Evolutionary conservation across 1,140 invertebrate species (phyloP), one percentile per base, ranked within the genome.

Genomic region (Ceratosolen solmsi): DNA sequence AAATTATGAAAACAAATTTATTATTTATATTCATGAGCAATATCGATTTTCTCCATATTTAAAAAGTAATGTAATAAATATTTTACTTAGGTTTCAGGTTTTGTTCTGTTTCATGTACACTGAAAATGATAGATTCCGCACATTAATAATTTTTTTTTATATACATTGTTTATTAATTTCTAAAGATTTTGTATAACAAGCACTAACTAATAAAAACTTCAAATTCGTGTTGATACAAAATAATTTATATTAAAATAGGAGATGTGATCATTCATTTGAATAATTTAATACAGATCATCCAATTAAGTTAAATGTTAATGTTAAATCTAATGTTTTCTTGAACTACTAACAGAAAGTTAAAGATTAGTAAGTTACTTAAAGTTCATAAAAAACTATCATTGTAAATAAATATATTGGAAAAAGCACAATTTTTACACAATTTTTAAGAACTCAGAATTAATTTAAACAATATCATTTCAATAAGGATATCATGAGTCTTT

Each of bases 241-340:
- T 30, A 72, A 60, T 73, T 56, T 79, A 71, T 71, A 56, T 65
- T 78, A 46, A 68, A 51, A 77, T 20, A 22, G n/a, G 41, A 22
- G 54, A 75, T 33, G 27, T 13, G 56, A 46, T 36, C 56, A 36
- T 60, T 36, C 56, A 79, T 71, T 33, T 41, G 20, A 22, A 75
- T 58, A 41, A 75, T 75, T 60, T 38, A 60, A n/a, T 75, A 68
- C 20, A 33, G 63, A 8, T 2, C 36, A n/a, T 36, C 33, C 38
- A 68, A 38, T 68, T 4, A 68, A 68, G 22, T 68, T 68, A 38
- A 38, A 38, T 1, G 38, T 7, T 38, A 33, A 27, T n/a, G 22
- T 7, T 36, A 11, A 20, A 13, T 63, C 17, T 33, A 3, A 25
- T 33, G 13, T 7, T 36, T 1, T 13, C 30, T 63, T 36, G 25